Conservation (phyloP, 2,888 invertebrate genomes). For the Morpho achilles region DNA sequence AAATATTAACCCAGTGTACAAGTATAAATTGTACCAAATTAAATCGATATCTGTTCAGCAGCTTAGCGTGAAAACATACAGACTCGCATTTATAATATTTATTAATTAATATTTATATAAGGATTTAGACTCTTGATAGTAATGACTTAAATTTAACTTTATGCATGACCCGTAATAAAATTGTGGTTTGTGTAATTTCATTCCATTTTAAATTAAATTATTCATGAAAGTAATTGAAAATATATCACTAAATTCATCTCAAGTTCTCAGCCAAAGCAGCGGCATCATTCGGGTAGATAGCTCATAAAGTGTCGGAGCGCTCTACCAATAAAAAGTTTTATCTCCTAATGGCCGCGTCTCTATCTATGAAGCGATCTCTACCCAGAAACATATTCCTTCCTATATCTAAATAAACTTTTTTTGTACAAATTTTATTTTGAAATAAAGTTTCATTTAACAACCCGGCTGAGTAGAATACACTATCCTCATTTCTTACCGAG, state of each 20-base stretch:
- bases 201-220: not conserved
- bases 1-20: too few relatives aligned
- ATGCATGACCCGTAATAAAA: not conserved
- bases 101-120: too few relatives aligned
- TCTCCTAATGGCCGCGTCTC: slow-evolving; percentile 25
- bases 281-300: slow-evolving; percentile 23
- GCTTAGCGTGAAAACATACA: not conserved
- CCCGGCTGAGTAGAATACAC: too few relatives aligned
- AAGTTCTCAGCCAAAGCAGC: slow-evolving; percentile 11
- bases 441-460: too few relatives aligned
- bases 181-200: not conserved
- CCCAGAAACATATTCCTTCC: slow-evolving; percentile 9
- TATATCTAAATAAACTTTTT: not conserved
- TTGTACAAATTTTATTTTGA: too few relatives aligned
- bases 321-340: slow-evolving; percentile 34
- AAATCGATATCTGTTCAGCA: too few relatives aligned
- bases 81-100: too few relatives aligned
- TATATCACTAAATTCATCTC: not conserved
- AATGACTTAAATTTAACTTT: too few relatives aligned
- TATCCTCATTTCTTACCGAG: too few relatives aligned
- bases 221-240: not conserved
- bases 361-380: slow-evolving; percentile 23
- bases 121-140: too few relatives aligned
- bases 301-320: slow-evolving; percentile 32
- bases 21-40: too few relatives aligned